A percentile compares a stretch with the other conserved stretches of the same genome.
phyloP scores from a whole-genome alignment of 1,140 invertebrate genomes.

The Drosophila azteca region DNA sequence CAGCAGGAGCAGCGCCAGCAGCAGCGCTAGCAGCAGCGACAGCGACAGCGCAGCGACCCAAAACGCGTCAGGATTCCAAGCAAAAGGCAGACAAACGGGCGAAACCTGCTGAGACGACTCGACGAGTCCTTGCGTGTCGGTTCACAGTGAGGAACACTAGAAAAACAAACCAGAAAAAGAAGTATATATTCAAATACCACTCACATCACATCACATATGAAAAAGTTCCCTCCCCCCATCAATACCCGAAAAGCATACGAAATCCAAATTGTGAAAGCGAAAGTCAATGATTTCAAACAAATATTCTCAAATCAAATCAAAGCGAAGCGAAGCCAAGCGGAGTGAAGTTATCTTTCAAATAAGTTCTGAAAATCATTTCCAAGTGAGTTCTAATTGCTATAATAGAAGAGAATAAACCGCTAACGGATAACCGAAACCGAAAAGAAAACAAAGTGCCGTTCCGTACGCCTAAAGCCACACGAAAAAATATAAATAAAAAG shows the following conservation, averaged over 20 bases:
- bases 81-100: slow-evolving; percentile 83
- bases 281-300: slow-evolving; percentile 12
- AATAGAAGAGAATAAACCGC: no score
- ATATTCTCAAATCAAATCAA: slow-evolving; percentile 18
- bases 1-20: slow-evolving; percentile 15
- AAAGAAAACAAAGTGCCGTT: slow-evolving; percentile 71
- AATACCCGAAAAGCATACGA: slow-evolving; percentile 20
- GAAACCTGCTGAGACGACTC: slow-evolving; percentile 83
- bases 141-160: slow-evolving; percentile 82
- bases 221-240: slow-evolving; percentile 33
- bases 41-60: slow-evolving; percentile 20
- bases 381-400: no score
- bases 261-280: slow-evolving; percentile 37
- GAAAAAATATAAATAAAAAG: slow-evolving; percentile 46
- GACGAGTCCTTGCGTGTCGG: slow-evolving; percentile 83
- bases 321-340: slow-evolving; percentile 14
- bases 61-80: slow-evolving; percentile 64
- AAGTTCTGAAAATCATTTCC: no score
- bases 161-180: slow-evolving; percentile 50
- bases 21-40: slow-evolving; percentile 17
- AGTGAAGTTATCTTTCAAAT: slow-evolving; percentile 2
- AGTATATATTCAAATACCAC: slow-evolving; percentile 27
- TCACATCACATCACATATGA: slow-evolving; percentile 26
- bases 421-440: slow-evolving; percentile 21
- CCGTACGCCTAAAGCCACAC: slow-evolving; percentile 62